These are phyloP conservation scores for Scatophagus argus DNA, from an alignment of 2,113 vertebrate genomes.

Conservation along the genomic window DNA sequence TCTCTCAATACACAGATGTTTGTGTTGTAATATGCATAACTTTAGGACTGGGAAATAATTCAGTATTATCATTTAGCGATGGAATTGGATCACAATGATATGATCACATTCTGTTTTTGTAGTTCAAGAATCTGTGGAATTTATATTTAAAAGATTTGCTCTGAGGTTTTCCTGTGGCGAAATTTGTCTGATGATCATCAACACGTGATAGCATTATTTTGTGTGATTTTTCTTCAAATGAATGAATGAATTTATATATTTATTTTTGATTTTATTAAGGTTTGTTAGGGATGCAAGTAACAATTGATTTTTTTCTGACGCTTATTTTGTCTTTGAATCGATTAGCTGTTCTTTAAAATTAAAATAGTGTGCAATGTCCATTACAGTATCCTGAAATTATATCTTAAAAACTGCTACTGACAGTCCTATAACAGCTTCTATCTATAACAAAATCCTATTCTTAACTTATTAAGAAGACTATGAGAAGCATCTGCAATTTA, in stretches of 20 bases:
- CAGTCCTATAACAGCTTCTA: too few relatives aligned
- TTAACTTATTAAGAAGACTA: too few relatives aligned
- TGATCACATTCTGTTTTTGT: not conserved
- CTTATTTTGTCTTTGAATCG: not conserved
- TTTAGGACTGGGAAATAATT: not conserved
- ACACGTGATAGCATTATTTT: too few relatives aligned
- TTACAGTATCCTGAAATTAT: too few relatives aligned
- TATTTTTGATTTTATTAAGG: too few relatives aligned
- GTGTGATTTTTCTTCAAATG: too few relatives aligned
- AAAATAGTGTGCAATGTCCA: not conserved
- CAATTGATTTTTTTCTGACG: not conserved
- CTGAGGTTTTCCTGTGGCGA: too few relatives aligned
- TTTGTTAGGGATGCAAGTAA: not conserved
- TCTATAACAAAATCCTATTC: too few relatives aligned
- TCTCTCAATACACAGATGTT: constrained; percentile 7
- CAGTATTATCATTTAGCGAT: not conserved
- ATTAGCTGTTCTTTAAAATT: not conserved
- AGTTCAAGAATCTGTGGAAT: not conserved
- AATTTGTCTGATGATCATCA: too few relatives aligned
- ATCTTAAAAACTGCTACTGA: too few relatives aligned
- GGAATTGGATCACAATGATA: not conserved
- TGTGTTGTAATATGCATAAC: not conserved
- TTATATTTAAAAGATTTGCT: too few relatives aligned
- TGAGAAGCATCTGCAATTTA: not conserved
- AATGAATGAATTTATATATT: too few relatives aligned